Evolutionary conservation across 2,113 vertebrate genomes (phyloP).

Genomic region (Holacanthus passer): DNA sequence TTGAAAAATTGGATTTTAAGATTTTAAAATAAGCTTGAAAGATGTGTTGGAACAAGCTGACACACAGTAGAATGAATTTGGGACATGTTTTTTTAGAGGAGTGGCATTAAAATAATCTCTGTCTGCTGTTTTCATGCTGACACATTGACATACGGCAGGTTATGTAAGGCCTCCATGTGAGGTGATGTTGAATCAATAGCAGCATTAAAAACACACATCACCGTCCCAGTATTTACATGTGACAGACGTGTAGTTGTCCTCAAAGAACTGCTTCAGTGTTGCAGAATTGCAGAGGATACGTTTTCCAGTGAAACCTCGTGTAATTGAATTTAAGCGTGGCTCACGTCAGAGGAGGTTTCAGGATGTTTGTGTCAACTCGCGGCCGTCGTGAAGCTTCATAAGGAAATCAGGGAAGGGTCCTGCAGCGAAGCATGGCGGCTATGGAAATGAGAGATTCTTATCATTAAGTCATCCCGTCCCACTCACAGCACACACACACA

Average conservation of each 20-base stretch:
- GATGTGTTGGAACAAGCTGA: neutral
- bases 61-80: too few species aligned
- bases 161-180: conserved; percentile 50
- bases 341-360: conserved; percentile 3
- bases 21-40: neutral
- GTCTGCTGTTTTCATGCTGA: neutral
- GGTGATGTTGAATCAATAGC: conserved; percentile 63
- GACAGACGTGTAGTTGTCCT: conserved; percentile 11
- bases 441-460: conserved; percentile 65
- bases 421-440: conserved; percentile 13
- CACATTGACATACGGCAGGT: neutral
- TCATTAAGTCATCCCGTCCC: conserved; percentile 21
- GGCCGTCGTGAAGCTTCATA: conserved; percentile 48
- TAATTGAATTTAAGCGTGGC: neutral
- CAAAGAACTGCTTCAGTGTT: neutral
- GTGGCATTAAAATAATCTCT: neutral
- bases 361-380: neutral
- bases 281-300: neutral
- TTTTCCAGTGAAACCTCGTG: neutral
- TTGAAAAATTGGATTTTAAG: too few species aligned
- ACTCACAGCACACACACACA: neutral
- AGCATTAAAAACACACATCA: conserved; percentile 31
- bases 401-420: conserved; percentile 65
- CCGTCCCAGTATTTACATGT: conserved; percentile 39
- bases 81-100: too few species aligned